These are phyloP conservation scores for Chaetura pelagica DNA, from an alignment of 2,113 vertebrate genomes.

Conservation along the genomic window DNA sequence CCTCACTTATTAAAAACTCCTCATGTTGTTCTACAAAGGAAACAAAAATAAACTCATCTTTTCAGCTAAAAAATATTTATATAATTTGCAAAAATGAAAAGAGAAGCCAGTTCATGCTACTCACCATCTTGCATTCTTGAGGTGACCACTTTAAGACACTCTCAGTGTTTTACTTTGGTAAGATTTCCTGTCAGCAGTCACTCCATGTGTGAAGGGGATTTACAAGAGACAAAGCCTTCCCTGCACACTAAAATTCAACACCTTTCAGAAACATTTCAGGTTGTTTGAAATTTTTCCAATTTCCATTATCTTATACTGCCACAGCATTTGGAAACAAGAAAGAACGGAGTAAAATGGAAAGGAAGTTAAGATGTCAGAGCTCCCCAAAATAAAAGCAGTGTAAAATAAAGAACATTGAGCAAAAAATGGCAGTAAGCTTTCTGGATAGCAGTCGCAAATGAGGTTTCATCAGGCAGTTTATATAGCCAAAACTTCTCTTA, in stretches of 20 bases:
- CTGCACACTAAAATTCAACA: not conserved
- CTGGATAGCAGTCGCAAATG: not conserved
- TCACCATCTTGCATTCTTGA: not conserved
- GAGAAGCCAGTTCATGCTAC: not conserved
- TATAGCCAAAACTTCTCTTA: not conserved
- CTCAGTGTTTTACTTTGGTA: not conserved
- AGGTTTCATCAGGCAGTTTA: not conserved
- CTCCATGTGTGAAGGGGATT: not conserved
- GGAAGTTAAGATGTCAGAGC: slow-evolving; percentile 28
- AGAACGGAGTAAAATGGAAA: not conserved
- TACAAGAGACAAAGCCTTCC: not conserved
- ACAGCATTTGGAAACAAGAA: slow-evolving; percentile 15
- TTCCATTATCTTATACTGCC: slow-evolving; percentile 27
- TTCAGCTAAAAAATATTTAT: not conserved
- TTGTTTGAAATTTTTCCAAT: slow-evolving; percentile 33
- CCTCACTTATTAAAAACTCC: not conserved
- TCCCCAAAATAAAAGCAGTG: not conserved
- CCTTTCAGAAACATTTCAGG: slow-evolving; percentile 20
- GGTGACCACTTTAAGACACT: not conserved
- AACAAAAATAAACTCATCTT: not conserved
- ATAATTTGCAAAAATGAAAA: not conserved
- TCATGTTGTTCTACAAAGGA: not conserved
- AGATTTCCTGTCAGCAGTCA: not conserved
- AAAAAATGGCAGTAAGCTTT: not conserved
- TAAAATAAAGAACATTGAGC: not conserved